Evolutionary conservation across 2,888 invertebrate species (phyloP), one percentile per base, ranked within the genome.

Genomic region (Tachina lurida): DNA sequence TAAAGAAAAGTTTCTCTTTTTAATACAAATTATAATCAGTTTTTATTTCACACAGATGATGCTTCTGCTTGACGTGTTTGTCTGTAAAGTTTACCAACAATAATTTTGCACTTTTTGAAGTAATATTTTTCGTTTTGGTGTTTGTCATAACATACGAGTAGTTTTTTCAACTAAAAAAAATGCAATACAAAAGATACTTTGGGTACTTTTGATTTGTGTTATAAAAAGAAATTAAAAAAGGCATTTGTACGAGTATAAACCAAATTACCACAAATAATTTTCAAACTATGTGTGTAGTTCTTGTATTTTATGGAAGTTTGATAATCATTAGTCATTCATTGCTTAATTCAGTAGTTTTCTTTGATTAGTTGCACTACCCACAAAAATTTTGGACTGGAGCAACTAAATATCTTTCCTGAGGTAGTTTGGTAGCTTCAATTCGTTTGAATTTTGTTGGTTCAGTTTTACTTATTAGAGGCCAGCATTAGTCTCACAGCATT

Each of bases 51-150:
- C 71, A 82, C 82, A 82, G 41, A 47, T 82, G 82, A 82, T 82
- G 70, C 49, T 49, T 22, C 41, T 82, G 47, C 22, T 41, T 75
- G 63, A 63, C 62, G 49, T 76, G 39, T 76, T 76, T 82, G 82
- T 82, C 82, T 82, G 76, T 41, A 82, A 82, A 82, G 70, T 82
- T 82, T 76, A 49, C 52, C 31, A 31, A 76, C n/a, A 56, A 41
- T 45, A 49, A 41, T 62, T 73, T 62, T 74, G 1, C 1, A 39
- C 7, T 52, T 43, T 47, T 22, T 52, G 12, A 31, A 43, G 39
- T 58, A 68, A 41, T 22, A 74, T 12, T 56, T 52, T 49, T 62
- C 5, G 17, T 39, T 60, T 54, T 19, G 13, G 31, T 0, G 13
- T 22, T 62, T 62, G 45, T 4, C 10, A 60, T 70, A 70, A 31